These are phyloP conservation scores for Steromphala cineraria DNA, from an alignment of 2,888 invertebrate genomes.

Conservation along the genomic window DNA sequence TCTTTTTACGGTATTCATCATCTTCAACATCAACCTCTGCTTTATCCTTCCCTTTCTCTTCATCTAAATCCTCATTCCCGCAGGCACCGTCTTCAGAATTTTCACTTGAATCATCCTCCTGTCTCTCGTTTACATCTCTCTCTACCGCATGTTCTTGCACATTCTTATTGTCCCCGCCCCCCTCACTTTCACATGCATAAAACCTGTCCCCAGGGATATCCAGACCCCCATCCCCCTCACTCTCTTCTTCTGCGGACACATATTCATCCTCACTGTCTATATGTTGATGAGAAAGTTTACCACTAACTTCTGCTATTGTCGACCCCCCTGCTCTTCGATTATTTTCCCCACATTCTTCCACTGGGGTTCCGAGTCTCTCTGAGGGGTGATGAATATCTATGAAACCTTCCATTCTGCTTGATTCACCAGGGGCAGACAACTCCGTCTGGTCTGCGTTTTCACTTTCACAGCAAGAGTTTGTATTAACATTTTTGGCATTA, in stretches of 20 bases:
- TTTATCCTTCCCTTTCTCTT: slow-evolving; percentile 43
- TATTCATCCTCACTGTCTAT: slow-evolving; percentile 23
- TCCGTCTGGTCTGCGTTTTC: neutral
- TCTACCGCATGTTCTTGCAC: neutral
- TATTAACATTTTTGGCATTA: neutral
- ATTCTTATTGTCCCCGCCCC: neutral
- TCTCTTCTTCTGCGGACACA: slow-evolving; percentile 18
- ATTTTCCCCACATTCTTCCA: slow-evolving; percentile 4
- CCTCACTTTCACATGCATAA: neutral
- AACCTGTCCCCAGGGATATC: neutral
- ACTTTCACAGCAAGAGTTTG: neutral
- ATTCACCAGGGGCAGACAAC: neutral
- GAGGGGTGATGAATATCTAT: neutral
- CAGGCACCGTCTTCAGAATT: slow-evolving; percentile 3
- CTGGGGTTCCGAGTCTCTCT: neutral
- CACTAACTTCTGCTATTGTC: neutral
- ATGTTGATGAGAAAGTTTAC: neutral
- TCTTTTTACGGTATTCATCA: slow-evolving; percentile 38
- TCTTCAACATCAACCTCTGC: slow-evolving; percentile 43
- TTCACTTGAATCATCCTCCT: neutral
- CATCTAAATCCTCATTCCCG: slow-evolving; percentile 5
- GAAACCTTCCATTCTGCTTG: neutral
- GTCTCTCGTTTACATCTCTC: neutral
- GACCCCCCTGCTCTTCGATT: neutral
- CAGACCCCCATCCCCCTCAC: neutral